Conservation (phyloP, 2,888 invertebrate species). For the Mesochorus sp. region DNA sequence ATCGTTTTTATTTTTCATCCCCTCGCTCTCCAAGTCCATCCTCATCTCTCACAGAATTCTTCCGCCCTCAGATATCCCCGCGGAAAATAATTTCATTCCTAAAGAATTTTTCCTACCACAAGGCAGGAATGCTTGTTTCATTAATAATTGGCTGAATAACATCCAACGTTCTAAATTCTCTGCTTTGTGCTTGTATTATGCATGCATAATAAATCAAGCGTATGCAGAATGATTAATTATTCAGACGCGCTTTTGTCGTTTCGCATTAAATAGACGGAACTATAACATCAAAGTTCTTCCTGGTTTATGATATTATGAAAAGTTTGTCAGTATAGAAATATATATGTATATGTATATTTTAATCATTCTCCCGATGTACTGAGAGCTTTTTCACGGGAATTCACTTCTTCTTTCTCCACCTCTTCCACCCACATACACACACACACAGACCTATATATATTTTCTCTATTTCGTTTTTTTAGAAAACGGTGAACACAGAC, state of each 20-base stretch:
- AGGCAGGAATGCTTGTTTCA: conserved; percentile 38
- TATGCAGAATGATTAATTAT: conserved; percentile 29
- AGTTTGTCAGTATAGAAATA: too few relatives aligned
- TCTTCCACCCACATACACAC: too few relatives aligned
- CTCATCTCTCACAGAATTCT: conserved; percentile 21
- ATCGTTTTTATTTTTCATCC: neutral
- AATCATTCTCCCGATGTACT: too few relatives aligned
- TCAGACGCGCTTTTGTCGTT: conserved; percentile 1
- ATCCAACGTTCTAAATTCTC: conserved; percentile 22
- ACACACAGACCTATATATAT: too few relatives aligned
- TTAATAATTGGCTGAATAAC: conserved; percentile 22
- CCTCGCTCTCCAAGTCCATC: neutral
- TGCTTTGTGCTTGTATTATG: conserved; percentile 13
- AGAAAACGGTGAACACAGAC: neutral
- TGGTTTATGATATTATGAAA: too few relatives aligned
- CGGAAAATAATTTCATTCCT: neutral
- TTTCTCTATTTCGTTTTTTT: neutral
- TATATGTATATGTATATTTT: too few relatives aligned
- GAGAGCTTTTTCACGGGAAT: neutral
- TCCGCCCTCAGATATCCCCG: too few relatives aligned
- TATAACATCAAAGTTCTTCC: too few relatives aligned
- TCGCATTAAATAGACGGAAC: too few relatives aligned
- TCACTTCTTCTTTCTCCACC: neutral
- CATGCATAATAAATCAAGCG: conserved; percentile 26
- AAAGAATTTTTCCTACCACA: neutral